Conservation (phyloP, 92 coral and sea anemone species). For the Desmophyllum pertusum region DNA sequence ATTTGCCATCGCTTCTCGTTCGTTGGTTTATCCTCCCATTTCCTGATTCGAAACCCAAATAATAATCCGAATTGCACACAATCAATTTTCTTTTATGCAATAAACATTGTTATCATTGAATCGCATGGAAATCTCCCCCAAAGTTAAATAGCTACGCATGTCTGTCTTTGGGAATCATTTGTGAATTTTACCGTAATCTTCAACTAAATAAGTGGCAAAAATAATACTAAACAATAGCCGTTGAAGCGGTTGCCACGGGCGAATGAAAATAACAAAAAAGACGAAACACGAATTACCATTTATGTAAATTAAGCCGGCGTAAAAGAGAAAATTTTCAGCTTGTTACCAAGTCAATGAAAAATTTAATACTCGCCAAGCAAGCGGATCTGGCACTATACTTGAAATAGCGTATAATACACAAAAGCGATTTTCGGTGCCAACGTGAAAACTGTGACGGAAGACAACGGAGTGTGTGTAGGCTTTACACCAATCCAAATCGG, state of each 20-base stretch:
- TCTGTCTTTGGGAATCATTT: background rate
- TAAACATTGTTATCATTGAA: background rate
- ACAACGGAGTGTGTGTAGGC: background rate
- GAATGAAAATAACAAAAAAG: background rate
- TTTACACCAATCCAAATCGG: conserved; percentile 6
- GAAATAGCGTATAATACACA: background rate
- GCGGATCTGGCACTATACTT: background rate
- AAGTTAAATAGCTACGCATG: background rate
- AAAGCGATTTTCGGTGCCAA: background rate
- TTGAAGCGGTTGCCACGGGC: conserved; percentile 14
- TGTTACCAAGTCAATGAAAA: conserved; percentile 22
- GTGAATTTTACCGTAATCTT: conserved; percentile 1
- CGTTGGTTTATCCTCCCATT: background rate
- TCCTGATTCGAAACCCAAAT: background rate
- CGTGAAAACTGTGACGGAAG: background rate
- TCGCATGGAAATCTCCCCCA: no score
- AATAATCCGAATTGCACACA: background rate
- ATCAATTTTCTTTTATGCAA: background rate
- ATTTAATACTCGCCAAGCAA: conserved; percentile 3
- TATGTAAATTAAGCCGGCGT: conserved; percentile 20
- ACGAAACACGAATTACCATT: background rate
- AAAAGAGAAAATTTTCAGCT: background rate
- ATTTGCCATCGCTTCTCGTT: background rate
- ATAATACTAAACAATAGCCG: no score
- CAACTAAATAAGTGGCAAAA: no score